Evolutionary conservation across 2,888 invertebrate species (phyloP).

Genomic region (Trissolcus brochymenae): DNA sequence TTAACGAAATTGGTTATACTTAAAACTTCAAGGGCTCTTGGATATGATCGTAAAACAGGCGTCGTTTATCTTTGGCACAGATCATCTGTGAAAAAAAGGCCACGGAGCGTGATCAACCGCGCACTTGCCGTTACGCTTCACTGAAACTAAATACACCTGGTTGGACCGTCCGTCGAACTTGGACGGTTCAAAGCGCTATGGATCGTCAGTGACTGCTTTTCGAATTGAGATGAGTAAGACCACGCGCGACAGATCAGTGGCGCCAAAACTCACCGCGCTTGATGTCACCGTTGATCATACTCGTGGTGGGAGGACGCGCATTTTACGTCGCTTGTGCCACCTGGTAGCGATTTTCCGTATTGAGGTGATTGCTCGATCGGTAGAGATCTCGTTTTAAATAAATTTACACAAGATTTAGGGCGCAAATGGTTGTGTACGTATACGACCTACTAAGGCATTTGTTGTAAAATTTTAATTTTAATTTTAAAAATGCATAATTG

Average conservation of each 20-base stretch:
- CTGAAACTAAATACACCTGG: background rate
- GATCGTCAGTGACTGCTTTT: conserved; percentile 30
- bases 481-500: too few relatives aligned
- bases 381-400: too few relatives aligned
- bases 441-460: too few relatives aligned
- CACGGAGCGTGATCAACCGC: conserved; percentile 30
- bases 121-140: background rate
- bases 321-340: conserved; percentile 7
- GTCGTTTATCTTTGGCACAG: conserved; percentile 50
- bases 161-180: conserved; percentile 16
- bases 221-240: conserved; percentile 40
- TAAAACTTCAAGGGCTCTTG: conserved; percentile 37
- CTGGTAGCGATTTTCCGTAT: background rate
- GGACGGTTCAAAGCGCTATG: conserved; percentile 28
- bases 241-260: conserved; percentile 41
- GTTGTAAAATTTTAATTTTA: too few relatives aligned
- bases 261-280: conserved; percentile 30
- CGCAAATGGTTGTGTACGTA: too few relatives aligned
- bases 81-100: conserved; percentile 56
- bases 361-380: background rate
- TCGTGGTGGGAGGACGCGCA: conserved; percentile 16
- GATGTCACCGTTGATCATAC: conserved; percentile 23
- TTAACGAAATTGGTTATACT: background rate
- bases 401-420: too few relatives aligned
- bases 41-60: conserved; percentile 36